Base-by-base conservation (phyloP, 2,113 vertebrate genomes). In the Anser brachyrhynchus region DNA sequence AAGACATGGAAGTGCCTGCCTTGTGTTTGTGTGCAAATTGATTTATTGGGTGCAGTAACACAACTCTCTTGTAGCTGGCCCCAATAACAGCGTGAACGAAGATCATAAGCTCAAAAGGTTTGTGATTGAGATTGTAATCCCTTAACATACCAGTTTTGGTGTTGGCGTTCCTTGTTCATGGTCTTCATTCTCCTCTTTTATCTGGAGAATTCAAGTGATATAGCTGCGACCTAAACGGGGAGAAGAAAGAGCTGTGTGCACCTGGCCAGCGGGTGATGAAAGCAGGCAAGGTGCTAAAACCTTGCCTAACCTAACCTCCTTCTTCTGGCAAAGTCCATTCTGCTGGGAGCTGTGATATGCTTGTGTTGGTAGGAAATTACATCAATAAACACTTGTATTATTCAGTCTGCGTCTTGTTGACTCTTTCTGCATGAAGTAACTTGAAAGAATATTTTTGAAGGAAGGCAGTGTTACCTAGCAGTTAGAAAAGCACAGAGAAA, bases 301-400 rank as follows among this genome's bases (percentile, higher is more conserved):
- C 61, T 44, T 44, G 44, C 44, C 43, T 44, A 44, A 44, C 43
- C 16, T 44, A 44, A 13, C 43, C 44, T 44, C 16, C 46, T 73
- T 39, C 16, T 77, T 44, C 41, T 59, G 41, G 59, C 41, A 77
- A 74, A 78, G 89, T 51, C 31, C 52, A 21, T 43, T 28, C 52
- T 92, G 21, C 77, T 44, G 57, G 76, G 84, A 86, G 44, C 61
- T 89, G 70, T 71, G 44, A 74, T 91, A 29, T 92, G 19, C 89
- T 89, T 89, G 46, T 74, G 16, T 79, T 90, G 84, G 66, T 84
- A 90, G 67, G 44, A 58, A 88, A 25, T 44, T 77, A 84, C 70
- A 75, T 90, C 37, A 39, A 8, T 65, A 92, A 67, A 58, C 6
- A 13, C 8, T 67, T 85, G 15, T 37, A 8, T 55, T 90, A 64